These are phyloP conservation scores for Anarrhichthys ocellatus DNA, from an alignment of 2,113 vertebrate genomes.

Conservation along the genomic window DNA sequence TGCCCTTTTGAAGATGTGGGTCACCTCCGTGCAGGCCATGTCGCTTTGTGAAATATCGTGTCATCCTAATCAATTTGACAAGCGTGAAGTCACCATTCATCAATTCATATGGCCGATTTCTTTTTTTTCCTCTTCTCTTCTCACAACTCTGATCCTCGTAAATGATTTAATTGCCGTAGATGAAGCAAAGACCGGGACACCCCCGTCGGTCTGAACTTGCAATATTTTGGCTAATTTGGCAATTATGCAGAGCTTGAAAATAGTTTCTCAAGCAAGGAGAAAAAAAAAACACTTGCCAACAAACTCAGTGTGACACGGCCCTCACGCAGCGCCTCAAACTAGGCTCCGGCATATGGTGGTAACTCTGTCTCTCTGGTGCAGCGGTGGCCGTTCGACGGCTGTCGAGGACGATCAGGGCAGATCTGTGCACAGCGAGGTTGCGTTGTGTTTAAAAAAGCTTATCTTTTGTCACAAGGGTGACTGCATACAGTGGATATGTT, in stretches of 20 bases:
- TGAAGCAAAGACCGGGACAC: constrained; percentile 9
- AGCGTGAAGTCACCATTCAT: constrained; percentile 34
- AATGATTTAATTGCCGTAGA: constrained; percentile 19
- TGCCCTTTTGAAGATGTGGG: constrained; percentile 48
- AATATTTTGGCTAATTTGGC: constrained; percentile 13
- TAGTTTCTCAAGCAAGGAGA: neutral
- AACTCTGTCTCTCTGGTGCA: constrained; percentile 6
- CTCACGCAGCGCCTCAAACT: constrained; percentile 20
- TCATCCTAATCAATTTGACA: constrained; percentile 52
- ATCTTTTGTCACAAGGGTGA: neutral
- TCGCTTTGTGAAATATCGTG: constrained; percentile 22
- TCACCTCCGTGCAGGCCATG: constrained; percentile 24
- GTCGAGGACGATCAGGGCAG: constrained; percentile 11
- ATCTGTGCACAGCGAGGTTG: neutral
- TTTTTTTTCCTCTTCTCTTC: neutral
- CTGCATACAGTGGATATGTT: neutral
- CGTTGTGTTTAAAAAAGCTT: neutral
- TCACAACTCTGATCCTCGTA: neutral
- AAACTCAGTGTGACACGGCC: constrained; percentile 8
- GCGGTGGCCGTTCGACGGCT: constrained; percentile 35
- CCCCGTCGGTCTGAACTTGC: neutral
- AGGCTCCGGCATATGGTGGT: constrained; percentile 19
- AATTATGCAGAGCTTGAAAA: constrained; percentile 11
- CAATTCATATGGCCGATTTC: constrained; percentile 15
- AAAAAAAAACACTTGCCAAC: neutral